phyloP scores from a whole-genome alignment of 2,797 vertebrate genomes.

The Sebastes flavidus region DNA sequence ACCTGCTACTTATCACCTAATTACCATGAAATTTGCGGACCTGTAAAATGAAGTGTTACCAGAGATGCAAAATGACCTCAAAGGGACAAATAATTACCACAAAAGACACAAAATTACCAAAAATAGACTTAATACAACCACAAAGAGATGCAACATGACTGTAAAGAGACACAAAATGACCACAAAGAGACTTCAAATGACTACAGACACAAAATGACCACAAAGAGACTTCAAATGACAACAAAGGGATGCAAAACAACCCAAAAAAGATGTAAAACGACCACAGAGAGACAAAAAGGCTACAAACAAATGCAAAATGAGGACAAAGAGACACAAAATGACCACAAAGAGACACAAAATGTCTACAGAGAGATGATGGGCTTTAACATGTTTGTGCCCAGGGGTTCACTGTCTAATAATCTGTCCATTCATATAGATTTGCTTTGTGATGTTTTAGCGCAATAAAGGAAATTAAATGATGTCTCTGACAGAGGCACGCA shows the following conservation, averaged over 20 bases:
- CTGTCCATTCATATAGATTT: background rate
- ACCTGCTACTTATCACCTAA: too few species aligned
- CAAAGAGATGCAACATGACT: background rate
- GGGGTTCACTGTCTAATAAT: background rate
- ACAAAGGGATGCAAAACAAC: background rate
- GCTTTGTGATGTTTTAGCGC: background rate
- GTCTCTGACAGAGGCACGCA: background rate
- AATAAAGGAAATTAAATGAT: background rate
- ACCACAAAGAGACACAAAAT: background rate
- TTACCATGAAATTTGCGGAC: too few species aligned
- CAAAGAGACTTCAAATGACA: background rate
- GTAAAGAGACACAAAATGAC: background rate
- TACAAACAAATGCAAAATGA: too few species aligned
- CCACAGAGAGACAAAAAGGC: background rate
- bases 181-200: too few species aligned
- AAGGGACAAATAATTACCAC: background rate
- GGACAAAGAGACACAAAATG: background rate
- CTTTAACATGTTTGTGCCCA: background rate
- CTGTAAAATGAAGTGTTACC: background rate
- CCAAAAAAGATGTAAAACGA: background rate
- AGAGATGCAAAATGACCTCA: background rate
- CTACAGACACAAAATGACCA: too few species aligned
- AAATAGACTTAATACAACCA: background rate
- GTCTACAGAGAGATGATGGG: too few species aligned
- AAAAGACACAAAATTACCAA: background rate